Percentiles rank a stretch among this genome's conserved stretches.
These are phyloP conservation scores for Hyperopisus bebe DNA, from an alignment of 2,113 vertebrate species.

Conservation along the genomic window DNA sequence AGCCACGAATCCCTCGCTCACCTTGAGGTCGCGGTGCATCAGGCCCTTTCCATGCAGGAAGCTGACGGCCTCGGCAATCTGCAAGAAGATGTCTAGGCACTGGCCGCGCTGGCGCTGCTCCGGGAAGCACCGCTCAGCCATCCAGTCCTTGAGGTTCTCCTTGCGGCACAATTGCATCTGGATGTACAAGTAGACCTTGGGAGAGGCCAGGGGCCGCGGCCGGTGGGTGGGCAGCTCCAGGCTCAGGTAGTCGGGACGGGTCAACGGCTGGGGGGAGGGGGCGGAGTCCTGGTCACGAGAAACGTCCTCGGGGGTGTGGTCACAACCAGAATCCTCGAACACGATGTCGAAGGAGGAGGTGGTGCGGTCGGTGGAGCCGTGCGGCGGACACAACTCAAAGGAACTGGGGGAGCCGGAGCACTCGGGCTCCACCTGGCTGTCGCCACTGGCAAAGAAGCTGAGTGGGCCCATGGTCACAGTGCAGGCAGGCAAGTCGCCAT, in stretches of 20 bases:
- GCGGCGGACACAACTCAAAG: slow-evolving; percentile 66
- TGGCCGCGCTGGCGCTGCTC: slow-evolving; percentile 76
- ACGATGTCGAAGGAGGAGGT: slow-evolving; percentile 88
- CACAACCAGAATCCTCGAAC: slow-evolving; percentile 92
- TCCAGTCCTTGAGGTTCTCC: slow-evolving; percentile 98
- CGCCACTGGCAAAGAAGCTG: slow-evolving; percentile 69
- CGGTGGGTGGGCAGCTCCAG: slow-evolving; percentile 63
- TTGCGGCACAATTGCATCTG: slow-evolving; percentile 98
- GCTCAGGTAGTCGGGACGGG: slow-evolving; percentile 49
- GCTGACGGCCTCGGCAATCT: slow-evolving; percentile 91
- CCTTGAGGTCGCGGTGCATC: slow-evolving; percentile 98
- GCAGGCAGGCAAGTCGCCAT: slow-evolving; percentile 34
- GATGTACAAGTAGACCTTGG: slow-evolving; percentile 95
- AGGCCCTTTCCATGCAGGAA: slow-evolving; percentile 93
- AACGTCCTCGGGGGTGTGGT: slow-evolving; percentile 56
- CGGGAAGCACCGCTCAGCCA: slow-evolving; percentile 73
- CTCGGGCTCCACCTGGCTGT: slow-evolving; percentile 63
- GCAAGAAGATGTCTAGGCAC: slow-evolving; percentile 90
- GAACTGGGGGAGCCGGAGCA: slow-evolving; percentile 58
- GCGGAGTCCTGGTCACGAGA: slow-evolving; percentile 31
- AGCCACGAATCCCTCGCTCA: slow-evolving; percentile 39
- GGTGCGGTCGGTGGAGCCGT: slow-evolving; percentile 71
- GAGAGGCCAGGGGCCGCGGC: slow-evolving; percentile 69
- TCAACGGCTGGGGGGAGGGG: slow-evolving; percentile 58
- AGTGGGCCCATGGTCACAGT: slow-evolving; percentile 51